Base-by-base conservation (phyloP, 2,113 vertebrate species). In the Malurus cyaneus region DNA sequence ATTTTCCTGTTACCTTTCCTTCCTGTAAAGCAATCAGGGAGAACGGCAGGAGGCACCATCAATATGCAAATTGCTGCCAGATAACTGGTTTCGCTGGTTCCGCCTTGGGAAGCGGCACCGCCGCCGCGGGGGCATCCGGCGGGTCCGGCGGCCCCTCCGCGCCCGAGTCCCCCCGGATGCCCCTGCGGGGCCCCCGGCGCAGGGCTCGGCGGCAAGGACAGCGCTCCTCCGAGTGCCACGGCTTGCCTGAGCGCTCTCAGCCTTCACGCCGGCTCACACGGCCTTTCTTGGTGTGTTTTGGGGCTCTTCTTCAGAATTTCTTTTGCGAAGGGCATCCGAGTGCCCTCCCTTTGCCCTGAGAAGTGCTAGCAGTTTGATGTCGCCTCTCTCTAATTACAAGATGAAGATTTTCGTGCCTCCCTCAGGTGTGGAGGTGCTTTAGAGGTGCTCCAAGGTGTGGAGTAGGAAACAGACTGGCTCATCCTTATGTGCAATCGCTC, bases 21-120 rank as follows among this genome's bases (percentile, higher is more conserved):
- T 98, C 96, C 97, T 96, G 97, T 95, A 95, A 97, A 98, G 98
- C 98, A 98, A 98, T 98, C 98, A 98, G 91, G 89, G 95, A 92
- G 97, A 98, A 89, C 98, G 92, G 98, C 98, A 93, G 98, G 98
- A 98, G 98, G 98, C 96, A 96, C 98, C 96, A 98, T 98, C 97
- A 98, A 98, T 98, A 98, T 98, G 98, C 97, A 98, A 97, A 98
- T 98, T 93, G 89, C 96, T 53, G 78, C 96, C 97, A 97, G 97
- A 98, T 97, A 97, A 97, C 98, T 97, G 97, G 97, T 98, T 98
- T 97, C 97, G 97, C 94, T 97, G 97, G 98, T 97, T 98, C 96
- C 96, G 97, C 97, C 97, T 96, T 93, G 95, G 97, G 96, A 97
- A 96, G 97, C 82, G 32, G 94, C 96, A 79, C 66, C 81, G 41